Evolutionary conservation across 2,113 vertebrate species (phyloP), one percentile per base, ranked within the genome.

Genomic region (Pollimyrus isidori): DNA sequence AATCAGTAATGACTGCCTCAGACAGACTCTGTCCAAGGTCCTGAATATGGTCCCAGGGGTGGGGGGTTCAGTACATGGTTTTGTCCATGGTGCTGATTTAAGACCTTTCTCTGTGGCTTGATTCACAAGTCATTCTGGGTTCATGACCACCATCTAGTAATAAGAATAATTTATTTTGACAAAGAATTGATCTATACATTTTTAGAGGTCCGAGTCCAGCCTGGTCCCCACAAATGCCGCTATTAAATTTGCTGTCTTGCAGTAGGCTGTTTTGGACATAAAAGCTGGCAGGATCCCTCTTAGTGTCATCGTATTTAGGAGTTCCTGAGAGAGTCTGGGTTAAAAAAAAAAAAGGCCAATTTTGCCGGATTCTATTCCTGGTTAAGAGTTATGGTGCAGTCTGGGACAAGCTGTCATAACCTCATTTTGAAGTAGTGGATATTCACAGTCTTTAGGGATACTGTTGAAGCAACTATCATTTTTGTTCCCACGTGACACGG

Each of bases 1-100:
- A 53, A 53, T 53, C 9, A 48, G 9, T 15, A 30, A 52, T 35
- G 52, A 58, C 53, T 87, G 56, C 15, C 42, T 19, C 42, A 86
- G n/a, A 86, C 26, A 65, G 56, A 21, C 62, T 85, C 83, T 90
- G 62, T 89, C 90, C 88, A 50, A 21, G 90, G 90, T 89, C 21
- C 90, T 90, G 82, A 89, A 87, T 53, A 9, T 39, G 65, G 46
- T 23, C 73, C 35, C 30, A 35, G 26, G 62, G 23, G 58, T 65
- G 26, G n/a, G 7, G 62, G 62, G 62, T 30, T 62, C 26, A 30
- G 62, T 17, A 35, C 50, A 83, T 42, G 52, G 23, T 48, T 58
- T 46, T 89, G 84, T 89, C 82, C 45, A 69, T 88, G 93, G 94
- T 95, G 92, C 95, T 95, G 94, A 95, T 95, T 94, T 93, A 94